Conservation (phyloP, 2,113 vertebrate species). For the Corythoichthys intestinalis region DNA sequence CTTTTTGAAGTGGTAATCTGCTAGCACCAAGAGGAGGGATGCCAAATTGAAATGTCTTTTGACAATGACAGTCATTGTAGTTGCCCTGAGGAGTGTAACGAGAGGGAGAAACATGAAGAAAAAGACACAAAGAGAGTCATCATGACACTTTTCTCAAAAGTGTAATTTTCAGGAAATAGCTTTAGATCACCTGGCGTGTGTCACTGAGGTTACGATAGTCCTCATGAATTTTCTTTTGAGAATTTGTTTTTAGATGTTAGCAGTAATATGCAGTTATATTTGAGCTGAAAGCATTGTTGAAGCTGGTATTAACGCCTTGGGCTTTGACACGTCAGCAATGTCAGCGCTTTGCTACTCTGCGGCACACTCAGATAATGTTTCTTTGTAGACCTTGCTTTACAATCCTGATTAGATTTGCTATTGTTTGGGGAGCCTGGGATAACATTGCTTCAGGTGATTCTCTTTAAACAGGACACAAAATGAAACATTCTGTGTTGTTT, state of each 20-base stretch:
- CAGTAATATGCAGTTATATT: neutral
- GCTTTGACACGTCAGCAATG: neutral
- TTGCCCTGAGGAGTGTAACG: conserved; percentile 37
- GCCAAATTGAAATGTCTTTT: conserved; percentile 72
- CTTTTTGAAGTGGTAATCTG: conserved; percentile 73
- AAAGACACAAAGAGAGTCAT: conserved; percentile 2
- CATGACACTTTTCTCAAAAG: neutral
- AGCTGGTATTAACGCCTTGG: neutral
- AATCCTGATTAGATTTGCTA: conserved; percentile 5
- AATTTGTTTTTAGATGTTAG: too few relatives aligned
- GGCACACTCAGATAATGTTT: neutral
- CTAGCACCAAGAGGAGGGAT: conserved; percentile 46
- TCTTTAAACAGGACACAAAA: neutral
- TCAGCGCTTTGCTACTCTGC: neutral
- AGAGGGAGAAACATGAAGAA: neutral
- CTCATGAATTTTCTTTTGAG: neutral
- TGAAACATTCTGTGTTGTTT: neutral
- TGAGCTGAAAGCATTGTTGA: neutral
- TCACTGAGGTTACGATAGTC: neutral
- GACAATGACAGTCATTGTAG: conserved; percentile 51
- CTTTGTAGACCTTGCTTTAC: neutral
- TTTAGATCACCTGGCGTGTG: neutral
- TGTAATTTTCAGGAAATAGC: neutral
- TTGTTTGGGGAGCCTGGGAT: conserved; percentile 3
- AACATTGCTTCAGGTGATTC: neutral